phyloP scores from a whole-genome alignment of 2,797 vertebrate genomes.

The Pseudochirops cupreus region DNA sequence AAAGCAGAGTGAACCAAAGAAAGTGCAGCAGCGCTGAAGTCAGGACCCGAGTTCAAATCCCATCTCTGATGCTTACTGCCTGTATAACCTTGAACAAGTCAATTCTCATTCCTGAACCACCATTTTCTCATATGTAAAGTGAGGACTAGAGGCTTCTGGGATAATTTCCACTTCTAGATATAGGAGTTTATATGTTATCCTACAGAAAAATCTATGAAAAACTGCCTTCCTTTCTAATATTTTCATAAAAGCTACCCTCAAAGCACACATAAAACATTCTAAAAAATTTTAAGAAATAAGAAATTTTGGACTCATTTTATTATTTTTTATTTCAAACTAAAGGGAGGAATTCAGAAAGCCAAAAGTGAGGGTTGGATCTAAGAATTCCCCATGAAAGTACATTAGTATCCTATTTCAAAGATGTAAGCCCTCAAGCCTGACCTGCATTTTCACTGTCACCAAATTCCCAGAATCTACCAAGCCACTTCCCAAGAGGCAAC shows the following conservation, averaged over 20 bases:
- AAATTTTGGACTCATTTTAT: background rate
- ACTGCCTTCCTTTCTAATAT: background rate
- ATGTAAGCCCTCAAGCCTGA: background rate
- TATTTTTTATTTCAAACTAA: background rate
- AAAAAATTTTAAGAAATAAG: background rate
- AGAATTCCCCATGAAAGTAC: background rate
- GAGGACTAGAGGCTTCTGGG: background rate
- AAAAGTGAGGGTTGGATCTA: background rate
- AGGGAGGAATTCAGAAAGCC: background rate
- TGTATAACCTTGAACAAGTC: slow-evolving; percentile 9
- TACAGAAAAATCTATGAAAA: background rate
- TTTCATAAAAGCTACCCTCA: background rate
- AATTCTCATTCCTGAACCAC: background rate
- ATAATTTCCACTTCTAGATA: background rate
- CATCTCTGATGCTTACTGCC: slow-evolving; percentile 2
- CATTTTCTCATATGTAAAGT: background rate
- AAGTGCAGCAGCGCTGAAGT: background rate
- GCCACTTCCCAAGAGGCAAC: background rate
- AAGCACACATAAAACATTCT: background rate
- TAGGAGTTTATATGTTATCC: background rate
- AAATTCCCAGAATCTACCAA: background rate
- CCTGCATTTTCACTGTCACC: background rate
- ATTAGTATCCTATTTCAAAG: background rate
- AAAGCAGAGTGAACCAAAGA: background rate
- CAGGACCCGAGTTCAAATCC: slow-evolving; percentile 7